Base-by-base conservation (phyloP, 2,888 invertebrate species). In the Lissocephala sabroskyi region DNA sequence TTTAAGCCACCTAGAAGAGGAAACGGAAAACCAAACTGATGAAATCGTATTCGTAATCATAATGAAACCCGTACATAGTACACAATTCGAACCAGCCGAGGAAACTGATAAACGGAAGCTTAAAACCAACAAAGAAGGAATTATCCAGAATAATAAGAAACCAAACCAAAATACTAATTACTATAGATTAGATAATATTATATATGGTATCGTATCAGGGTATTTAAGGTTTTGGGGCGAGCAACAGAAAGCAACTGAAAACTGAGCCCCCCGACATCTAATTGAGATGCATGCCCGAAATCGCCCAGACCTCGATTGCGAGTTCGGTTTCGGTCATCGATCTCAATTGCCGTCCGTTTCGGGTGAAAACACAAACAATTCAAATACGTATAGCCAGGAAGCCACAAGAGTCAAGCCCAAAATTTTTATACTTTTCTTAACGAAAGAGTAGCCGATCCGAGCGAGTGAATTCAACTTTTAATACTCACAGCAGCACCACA, bases 321-420 rank as follows among this genome's bases (percentile, higher is more conserved):
- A 14, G 33, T 33, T 33, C 9, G 33, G 33, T 23, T 23, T 23
- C 23, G 65, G 68, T 67, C 60, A 52, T 37, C 54, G 67, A 41
- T 61, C 67, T 67, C 54, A 73, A 67, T 49, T 53, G 68, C 78
- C 78, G 78, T 78, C 78, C 78, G 77, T 77, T 79, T 79, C 75
- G 70, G 66, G 70, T 73, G 77, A 77, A 43, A 44, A 11, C 28
- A 33, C 30, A 46, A 29, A 23, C 30, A 9, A 16, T 41, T 13
- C 14, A 18, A 29, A 17, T 32, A 29, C n/a, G 13, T 11, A 30
- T 29, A 29, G 13, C 1, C n/a, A 11, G 10, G 2, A 30, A 30
- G n/a, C 7, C 23, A 23, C 6, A 33, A 18, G 32, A 43, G 17
- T 28, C 14, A 65, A 49, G 70, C 63, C 71, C 64, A 70, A 74